phyloP scores from a whole-genome alignment of 2,888 invertebrate species.

The Polydrusus cervinus region DNA sequence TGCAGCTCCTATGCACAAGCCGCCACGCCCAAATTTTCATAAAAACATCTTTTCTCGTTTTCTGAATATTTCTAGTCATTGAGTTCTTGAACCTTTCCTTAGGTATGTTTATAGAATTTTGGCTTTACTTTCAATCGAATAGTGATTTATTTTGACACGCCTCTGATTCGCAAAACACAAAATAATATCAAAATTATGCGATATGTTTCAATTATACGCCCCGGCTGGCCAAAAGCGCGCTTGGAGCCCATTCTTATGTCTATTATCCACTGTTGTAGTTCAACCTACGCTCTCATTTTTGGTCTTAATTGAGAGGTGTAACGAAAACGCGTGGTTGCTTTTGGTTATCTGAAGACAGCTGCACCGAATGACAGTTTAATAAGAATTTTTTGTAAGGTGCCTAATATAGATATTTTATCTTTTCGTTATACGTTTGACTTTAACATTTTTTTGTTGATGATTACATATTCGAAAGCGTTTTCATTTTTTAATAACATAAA shows the following conservation, averaged over 20 bases:
- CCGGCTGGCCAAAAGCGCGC: slow-evolving; percentile 31
- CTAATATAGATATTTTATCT: slow-evolving; percentile 23
- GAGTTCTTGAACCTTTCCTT: too few relatives aligned
- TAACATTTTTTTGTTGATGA: too few relatives aligned
- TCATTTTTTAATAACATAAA: too few relatives aligned
- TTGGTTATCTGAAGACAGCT: slow-evolving; percentile 34
- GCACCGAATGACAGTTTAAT: slow-evolving; percentile 38
- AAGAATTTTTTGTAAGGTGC: slow-evolving; percentile 21
- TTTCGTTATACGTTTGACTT: slow-evolving; percentile 5
- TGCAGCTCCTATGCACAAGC: too few relatives aligned
- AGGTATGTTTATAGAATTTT: too few relatives aligned
- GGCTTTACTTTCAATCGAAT: too few relatives aligned
- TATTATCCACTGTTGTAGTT: slow-evolving; percentile 27
- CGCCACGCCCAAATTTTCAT: too few relatives aligned
- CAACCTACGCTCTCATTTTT: slow-evolving; percentile 29
- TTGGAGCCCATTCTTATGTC: slow-evolving; percentile 26
- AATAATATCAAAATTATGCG: slow-evolving; percentile 21
- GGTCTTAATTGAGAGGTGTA: slow-evolving; percentile 42
- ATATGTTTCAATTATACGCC: slow-evolving; percentile 41
- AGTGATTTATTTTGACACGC: slow-evolving; percentile 7
- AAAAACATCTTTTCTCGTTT: too few relatives aligned
- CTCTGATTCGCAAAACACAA: slow-evolving; percentile 22
- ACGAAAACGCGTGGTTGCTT: slow-evolving; percentile 35
- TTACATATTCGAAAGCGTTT: too few relatives aligned
- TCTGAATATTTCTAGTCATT: too few relatives aligned